These are phyloP conservation scores for Archivesica marissinica DNA, from an alignment of 1,140 invertebrate species.

Conservation along the genomic window DNA sequence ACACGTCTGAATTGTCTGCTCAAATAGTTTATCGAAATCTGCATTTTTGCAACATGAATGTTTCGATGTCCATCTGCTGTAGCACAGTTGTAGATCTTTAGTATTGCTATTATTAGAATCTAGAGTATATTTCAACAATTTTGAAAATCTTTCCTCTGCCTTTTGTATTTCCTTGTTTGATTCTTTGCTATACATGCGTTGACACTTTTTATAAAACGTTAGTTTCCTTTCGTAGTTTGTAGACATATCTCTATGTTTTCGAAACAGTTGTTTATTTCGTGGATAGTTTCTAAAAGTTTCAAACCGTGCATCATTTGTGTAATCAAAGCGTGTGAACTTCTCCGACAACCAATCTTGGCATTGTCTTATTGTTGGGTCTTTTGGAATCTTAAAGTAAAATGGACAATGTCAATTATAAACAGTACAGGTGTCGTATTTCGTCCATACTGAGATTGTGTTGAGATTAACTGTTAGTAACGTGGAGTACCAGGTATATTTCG, in stretches of 20 bases:
- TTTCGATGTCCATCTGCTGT: conserved; percentile 30
- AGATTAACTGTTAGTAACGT: no score
- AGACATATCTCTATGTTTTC: conserved; percentile 31
- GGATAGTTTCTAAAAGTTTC: conserved; percentile 41
- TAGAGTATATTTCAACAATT: conserved; percentile 34
- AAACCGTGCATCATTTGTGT: conserved; percentile 46
- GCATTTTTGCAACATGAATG: not conserved
- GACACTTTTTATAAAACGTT: conserved; percentile 41
- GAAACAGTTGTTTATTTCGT: conserved; percentile 31
- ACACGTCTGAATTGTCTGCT: not conserved
- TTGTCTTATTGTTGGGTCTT: not conserved
- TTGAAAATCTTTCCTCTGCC: conserved; percentile 38
- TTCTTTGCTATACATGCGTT: conserved; percentile 42
- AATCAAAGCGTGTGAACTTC: conserved; percentile 25
- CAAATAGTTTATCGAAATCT: not conserved
- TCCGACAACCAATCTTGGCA: not conserved
- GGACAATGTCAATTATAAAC: no score
- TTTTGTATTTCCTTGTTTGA: conserved; percentile 32
- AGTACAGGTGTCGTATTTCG: no score
- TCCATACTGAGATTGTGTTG: no score
- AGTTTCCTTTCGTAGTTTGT: conserved; percentile 42
- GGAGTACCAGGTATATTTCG: no score
- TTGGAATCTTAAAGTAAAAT: not conserved
- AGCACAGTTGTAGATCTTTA: not conserved
- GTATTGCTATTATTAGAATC: not conserved